Percentiles rank a stretch among this genome's conserved stretches.
These are phyloP conservation scores for Prolemur simus DNA, from an alignment of 2,113 vertebrate genomes.

Conservation along the genomic window DNA sequence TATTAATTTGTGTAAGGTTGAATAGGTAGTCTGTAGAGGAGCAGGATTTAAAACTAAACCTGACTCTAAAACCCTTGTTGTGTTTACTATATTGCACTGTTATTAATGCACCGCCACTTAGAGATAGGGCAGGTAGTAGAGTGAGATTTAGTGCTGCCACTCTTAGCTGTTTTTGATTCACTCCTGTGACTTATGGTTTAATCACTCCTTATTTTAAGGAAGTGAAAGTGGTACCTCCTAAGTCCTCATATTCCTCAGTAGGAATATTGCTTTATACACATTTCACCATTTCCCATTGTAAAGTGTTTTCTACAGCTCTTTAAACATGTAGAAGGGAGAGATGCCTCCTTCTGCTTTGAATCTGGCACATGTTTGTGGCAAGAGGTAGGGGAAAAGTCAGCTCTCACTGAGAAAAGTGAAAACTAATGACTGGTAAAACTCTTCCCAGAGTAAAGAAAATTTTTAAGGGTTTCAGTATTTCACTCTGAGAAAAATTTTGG, in stretches of 20 bases:
- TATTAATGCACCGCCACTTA: neutral
- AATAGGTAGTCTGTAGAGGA: neutral
- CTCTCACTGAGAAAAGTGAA: neutral
- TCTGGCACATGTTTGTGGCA: neutral
- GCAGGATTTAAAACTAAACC: slow-evolving; percentile 6
- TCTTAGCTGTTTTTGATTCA: slow-evolving; percentile 26
- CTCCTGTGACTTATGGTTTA: neutral
- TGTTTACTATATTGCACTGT: neutral
- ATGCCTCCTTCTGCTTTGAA: neutral
- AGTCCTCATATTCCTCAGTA: neutral
- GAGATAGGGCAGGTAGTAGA: neutral
- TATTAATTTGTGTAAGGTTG: neutral
- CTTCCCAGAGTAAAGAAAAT: neutral
- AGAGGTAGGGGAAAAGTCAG: neutral
- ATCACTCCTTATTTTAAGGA: slow-evolving; percentile 11
- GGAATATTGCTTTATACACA: neutral
- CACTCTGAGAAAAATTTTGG: neutral
- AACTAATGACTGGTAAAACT: neutral
- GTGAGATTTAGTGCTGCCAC: neutral
- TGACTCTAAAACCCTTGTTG: neutral
- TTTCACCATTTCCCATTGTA: neutral
- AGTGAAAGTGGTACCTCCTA: neutral
- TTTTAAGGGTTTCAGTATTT: neutral
- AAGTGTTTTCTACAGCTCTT: slow-evolving; percentile 14
- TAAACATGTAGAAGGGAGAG: neutral